Conservation (phyloP, 2,797 vertebrate species). For the Onychomys torridus region DNA sequence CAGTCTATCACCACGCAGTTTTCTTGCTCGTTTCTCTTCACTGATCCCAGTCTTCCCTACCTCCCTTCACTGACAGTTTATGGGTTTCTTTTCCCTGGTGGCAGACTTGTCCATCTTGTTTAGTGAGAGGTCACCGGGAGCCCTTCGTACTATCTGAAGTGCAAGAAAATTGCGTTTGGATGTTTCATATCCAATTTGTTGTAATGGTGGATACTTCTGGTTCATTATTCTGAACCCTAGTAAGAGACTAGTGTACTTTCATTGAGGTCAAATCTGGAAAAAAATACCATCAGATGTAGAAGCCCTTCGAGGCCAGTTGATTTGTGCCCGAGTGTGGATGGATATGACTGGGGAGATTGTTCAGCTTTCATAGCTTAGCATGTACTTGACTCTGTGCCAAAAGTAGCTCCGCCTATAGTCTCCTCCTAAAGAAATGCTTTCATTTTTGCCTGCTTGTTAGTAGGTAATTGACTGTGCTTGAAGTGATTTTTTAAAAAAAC, state of each 20-base stretch:
- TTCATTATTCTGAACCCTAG: slow-evolving; percentile 20
- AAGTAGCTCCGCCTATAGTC: neutral
- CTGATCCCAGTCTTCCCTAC: neutral
- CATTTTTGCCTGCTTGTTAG: slow-evolving; percentile 38
- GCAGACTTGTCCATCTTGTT: neutral
- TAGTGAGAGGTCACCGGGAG: neutral
- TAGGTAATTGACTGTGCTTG: slow-evolving; percentile 63
- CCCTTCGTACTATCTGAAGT: neutral
- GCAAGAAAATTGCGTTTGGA: slow-evolving; percentile 54
- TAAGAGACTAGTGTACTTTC: slow-evolving; percentile 26
- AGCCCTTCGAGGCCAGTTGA: neutral
- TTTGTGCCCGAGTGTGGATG: slow-evolving; percentile 44
- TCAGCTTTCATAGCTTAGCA: neutral
- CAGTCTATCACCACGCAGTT: neutral
- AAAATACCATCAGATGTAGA: slow-evolving; percentile 36
- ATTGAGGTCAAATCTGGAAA: slow-evolving; percentile 64
- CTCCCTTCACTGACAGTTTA: neutral
- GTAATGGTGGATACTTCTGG: slow-evolving; percentile 48
- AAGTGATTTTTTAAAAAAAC: too few species aligned
- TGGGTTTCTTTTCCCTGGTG: too few species aligned
- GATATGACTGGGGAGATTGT: slow-evolving; percentile 69
- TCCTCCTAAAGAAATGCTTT: slow-evolving; percentile 61
- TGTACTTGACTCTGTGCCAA: slow-evolving; percentile 27
- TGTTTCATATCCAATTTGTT: slow-evolving; percentile 38
- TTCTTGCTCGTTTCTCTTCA: neutral